phyloP scores from a whole-genome alignment of 2,113 vertebrate genomes.

The Arothron firmamentum region DNA sequence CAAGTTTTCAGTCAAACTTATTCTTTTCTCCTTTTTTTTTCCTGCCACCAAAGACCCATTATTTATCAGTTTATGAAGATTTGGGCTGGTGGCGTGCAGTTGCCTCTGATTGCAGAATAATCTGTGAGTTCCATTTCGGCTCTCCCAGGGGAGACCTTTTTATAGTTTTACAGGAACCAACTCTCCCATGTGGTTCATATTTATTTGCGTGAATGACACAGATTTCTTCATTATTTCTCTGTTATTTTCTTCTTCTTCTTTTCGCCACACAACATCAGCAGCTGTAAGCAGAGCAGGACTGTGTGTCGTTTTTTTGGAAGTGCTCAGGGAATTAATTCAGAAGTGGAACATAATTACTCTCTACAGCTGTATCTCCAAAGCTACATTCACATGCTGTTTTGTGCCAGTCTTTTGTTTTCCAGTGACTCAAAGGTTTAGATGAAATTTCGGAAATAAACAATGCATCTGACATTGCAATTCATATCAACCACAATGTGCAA shows the following conservation, averaged over 20 bases:
- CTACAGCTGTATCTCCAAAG: conserved; percentile 14
- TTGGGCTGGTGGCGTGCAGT: conserved; percentile 51
- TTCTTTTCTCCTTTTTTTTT: conserved; percentile 58
- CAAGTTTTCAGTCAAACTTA: conserved; percentile 15
- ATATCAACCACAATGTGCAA: conserved; percentile 43
- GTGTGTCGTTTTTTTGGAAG: conserved; percentile 3
- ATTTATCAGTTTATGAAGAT: conserved; percentile 62
- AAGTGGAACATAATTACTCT: conserved; percentile 33
- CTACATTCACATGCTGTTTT: conserved; percentile 12
- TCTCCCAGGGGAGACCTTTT: conserved; percentile 69
- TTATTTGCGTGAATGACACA: conserved; percentile 66
- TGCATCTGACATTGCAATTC: conserved; percentile 40
- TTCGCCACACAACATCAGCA: conserved; percentile 40
- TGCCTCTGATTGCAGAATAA: conserved; percentile 60
- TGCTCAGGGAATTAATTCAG: conserved; percentile 39
- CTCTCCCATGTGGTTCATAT: conserved; percentile 56
- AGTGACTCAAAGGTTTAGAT: conserved; percentile 39
- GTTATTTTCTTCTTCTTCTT: conserved; percentile 45
- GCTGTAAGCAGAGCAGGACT: conserved; percentile 9
- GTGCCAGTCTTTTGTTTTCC: conserved; percentile 39
- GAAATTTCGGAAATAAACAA: conserved; percentile 50
- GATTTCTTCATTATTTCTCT: conserved; percentile 63
- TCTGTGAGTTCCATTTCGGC: conserved; percentile 66
- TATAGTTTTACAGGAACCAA: conserved; percentile 72
- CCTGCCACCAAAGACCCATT: conserved; percentile 39